Conservation (phyloP, 2,888 invertebrate species). For the Ophonus ardosiacus region DNA sequence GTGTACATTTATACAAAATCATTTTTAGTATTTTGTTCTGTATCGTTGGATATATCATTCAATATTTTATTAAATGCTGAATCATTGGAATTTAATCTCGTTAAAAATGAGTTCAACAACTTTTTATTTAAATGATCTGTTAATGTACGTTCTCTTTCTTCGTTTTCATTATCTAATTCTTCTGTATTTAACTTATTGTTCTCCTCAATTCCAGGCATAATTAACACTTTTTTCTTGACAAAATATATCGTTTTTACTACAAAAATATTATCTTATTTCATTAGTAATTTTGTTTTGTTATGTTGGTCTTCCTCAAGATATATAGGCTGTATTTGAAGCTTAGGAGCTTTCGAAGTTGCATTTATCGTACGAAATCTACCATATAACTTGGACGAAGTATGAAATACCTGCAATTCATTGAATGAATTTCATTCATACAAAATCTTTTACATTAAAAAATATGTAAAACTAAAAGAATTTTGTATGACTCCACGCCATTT, state of each 20-base stretch:
- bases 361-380: too few species aligned
- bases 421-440: too few species aligned
- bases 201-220: constrained; percentile 58
- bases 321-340: too few species aligned
- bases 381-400: too few species aligned
- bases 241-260: not conserved
- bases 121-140: constrained; percentile 84
- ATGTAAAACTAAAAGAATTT: too few species aligned
- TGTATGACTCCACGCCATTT: too few species aligned
- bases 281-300: not conserved
- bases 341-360: too few species aligned
- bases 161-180: constrained; percentile 42
- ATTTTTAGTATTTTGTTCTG: constrained; percentile 37
- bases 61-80: constrained; percentile 56
- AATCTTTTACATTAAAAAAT: too few species aligned
- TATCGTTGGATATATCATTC: constrained; percentile 28
- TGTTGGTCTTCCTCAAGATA: not conserved
- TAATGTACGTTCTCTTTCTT: constrained; percentile 77
- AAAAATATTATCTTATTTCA: not conserved
- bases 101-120: constrained; percentile 80
- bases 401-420: too few species aligned
- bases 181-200: constrained; percentile 12
- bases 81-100: constrained; percentile 76
- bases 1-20: constrained; percentile 65
- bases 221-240: not conserved